Evolutionary conservation across 2,113 vertebrate species (phyloP).

Genomic region (Heterocephalus glaber): DNA sequence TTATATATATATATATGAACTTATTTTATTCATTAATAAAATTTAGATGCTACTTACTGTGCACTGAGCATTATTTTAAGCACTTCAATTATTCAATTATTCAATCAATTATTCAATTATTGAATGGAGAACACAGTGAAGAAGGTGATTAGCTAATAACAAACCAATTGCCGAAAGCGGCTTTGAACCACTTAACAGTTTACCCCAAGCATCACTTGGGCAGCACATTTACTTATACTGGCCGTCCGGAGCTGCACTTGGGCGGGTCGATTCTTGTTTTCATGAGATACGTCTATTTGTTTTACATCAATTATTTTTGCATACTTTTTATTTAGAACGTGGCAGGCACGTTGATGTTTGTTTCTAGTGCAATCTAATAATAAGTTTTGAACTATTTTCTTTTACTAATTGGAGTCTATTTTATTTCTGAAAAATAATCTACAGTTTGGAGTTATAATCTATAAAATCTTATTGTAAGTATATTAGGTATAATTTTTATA

Average conservation of each 20-base stretch:
- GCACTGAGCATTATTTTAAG: neutral
- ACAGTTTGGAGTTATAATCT: neutral
- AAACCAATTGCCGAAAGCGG: neutral
- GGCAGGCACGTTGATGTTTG: neutral
- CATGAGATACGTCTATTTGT: neutral
- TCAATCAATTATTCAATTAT: slow-evolving; percentile 15
- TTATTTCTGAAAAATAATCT: neutral
- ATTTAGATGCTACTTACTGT: slow-evolving; percentile 13
- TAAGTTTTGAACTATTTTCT: neutral
- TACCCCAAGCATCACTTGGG: too few species aligned
- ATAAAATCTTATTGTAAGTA: neutral
- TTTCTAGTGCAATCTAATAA: neutral
- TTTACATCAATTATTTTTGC: neutral
- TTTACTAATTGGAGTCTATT: neutral
- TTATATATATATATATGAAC: neutral
- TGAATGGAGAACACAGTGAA: neutral
- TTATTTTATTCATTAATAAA: slow-evolving; percentile 33
- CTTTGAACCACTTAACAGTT: neutral
- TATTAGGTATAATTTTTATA: neutral
- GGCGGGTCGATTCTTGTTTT: too few species aligned
- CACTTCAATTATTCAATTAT: slow-evolving; percentile 18
- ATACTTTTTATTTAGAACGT: neutral
- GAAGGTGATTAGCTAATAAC: neutral
- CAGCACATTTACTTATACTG: too few species aligned
- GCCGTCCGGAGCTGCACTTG: too few species aligned